These are phyloP conservation scores for Burhinus oedicnemus DNA, from an alignment of 2,113 vertebrate genomes.

Conservation along the genomic window DNA sequence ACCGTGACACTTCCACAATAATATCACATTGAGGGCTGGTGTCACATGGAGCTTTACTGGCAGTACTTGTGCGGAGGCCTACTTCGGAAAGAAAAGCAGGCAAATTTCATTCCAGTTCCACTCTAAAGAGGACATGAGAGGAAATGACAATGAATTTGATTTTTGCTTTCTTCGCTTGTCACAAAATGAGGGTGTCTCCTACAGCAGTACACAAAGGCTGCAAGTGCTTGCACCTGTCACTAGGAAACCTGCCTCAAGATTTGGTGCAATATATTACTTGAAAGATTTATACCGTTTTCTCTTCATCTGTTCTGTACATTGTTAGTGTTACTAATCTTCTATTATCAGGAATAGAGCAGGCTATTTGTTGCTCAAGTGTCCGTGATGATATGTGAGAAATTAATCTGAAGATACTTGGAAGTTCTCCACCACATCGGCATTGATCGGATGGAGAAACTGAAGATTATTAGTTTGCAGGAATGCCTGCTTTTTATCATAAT, in stretches of 20 bases:
- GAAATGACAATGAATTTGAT: slow-evolving; percentile 31
- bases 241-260: slow-evolving; percentile 3
- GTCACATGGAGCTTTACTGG: slow-evolving; percentile 19
- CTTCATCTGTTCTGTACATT: slow-evolving; percentile 35
- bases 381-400: slow-evolving; percentile 63
- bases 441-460: slow-evolving; percentile 18
- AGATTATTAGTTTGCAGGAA: slow-evolving; percentile 25
- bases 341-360: slow-evolving; percentile 54
- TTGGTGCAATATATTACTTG: background rate
- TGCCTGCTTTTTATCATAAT: slow-evolving; percentile 22
- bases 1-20: background rate
- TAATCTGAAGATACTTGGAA: slow-evolving; percentile 52
- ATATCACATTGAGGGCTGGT: background rate
- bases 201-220: background rate
- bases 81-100: background rate
- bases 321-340: slow-evolving; percentile 63
- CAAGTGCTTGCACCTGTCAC: slow-evolving; percentile 14
- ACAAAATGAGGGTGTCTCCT: slow-evolving; percentile 17
- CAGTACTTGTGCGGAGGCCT: background rate
- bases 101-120: slow-evolving; percentile 13
- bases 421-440: slow-evolving; percentile 7
- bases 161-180: slow-evolving; percentile 38
- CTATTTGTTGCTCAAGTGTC: slow-evolving; percentile 70
- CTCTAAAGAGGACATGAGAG: background rate
- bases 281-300: slow-evolving; percentile 52